Conservation (phyloP, 2,797 vertebrate species). For the Rhinella marina region DNA sequence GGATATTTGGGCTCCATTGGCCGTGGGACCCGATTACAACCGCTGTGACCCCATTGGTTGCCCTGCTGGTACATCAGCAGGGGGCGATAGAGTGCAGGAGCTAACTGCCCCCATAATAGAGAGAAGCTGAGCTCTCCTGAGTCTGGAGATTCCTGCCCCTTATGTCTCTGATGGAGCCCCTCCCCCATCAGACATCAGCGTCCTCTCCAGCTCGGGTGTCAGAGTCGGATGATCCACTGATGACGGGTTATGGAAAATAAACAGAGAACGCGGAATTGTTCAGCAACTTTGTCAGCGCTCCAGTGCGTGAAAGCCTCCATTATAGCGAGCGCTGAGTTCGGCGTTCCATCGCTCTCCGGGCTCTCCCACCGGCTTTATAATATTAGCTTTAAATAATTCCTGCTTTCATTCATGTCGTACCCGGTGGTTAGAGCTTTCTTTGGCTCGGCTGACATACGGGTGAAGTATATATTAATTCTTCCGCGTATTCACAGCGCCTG, state of each 20-base stretch:
- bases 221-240: neutral
- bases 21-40: too few species aligned
- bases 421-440: conserved; percentile 58
- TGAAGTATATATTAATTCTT: conserved; percentile 63
- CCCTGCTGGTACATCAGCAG: too few species aligned
- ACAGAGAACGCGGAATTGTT: neutral
- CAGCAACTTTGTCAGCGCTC: neutral
- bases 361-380: conserved; percentile 42
- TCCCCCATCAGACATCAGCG: neutral
- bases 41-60: too few species aligned
- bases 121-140: too few species aligned
- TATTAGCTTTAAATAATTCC: conserved; percentile 51
- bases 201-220: neutral
- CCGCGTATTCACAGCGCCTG: conserved; percentile 61
- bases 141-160: too few species aligned
- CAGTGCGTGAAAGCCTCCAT: conserved; percentile 10
- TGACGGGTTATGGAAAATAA: conserved; percentile 17
- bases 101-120: too few species aligned
- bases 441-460: conserved; percentile 59
- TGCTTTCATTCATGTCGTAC: conserved; percentile 47
- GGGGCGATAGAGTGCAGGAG: too few species aligned
- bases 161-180: neutral
- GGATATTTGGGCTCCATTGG: too few species aligned
- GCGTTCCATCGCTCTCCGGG: conserved; percentile 45
- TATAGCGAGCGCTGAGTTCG: neutral